phyloP scores from a whole-genome alignment of 2,888 invertebrate genomes.

The Cosmia trapezina region DNA sequence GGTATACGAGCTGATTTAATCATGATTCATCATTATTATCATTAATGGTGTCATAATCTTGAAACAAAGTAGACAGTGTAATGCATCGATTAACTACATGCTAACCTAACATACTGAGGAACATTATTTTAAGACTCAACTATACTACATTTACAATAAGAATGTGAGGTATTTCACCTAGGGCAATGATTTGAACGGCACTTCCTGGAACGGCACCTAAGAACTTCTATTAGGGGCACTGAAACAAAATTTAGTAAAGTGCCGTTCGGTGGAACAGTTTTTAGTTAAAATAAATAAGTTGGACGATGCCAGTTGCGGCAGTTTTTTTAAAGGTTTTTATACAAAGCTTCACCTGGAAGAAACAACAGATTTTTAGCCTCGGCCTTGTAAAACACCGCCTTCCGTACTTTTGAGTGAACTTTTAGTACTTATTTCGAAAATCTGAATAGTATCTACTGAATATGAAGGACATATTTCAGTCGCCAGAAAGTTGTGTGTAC shows the following conservation, averaged over 20 bases:
- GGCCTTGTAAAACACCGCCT: neutral
- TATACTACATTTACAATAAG: too few relatives aligned
- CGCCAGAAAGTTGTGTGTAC: neutral
- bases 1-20: neutral
- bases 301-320: neutral
- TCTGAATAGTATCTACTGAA: neutral
- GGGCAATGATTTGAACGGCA: too few relatives aligned
- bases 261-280: too few relatives aligned
- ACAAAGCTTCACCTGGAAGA: neutral
- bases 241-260: too few relatives aligned
- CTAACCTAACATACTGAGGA: neutral
- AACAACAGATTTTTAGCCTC: neutral
- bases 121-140: neutral
- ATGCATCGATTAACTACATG: neutral
- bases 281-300: slow-evolving; percentile 1
- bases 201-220: too few relatives aligned
- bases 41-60: neutral
- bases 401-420: neutral
- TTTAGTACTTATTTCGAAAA: neutral
- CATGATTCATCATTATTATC: neutral
- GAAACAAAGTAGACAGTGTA: neutral
- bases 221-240: too few relatives aligned
- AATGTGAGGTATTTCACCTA: too few relatives aligned
- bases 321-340: neutral
- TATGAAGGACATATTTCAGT: neutral